Percentiles rank a stretch among this genome's conserved stretches.
Evolutionary conservation across 2,113 vertebrate genomes (phyloP).

Genomic region (Hoplias malabaricus): DNA sequence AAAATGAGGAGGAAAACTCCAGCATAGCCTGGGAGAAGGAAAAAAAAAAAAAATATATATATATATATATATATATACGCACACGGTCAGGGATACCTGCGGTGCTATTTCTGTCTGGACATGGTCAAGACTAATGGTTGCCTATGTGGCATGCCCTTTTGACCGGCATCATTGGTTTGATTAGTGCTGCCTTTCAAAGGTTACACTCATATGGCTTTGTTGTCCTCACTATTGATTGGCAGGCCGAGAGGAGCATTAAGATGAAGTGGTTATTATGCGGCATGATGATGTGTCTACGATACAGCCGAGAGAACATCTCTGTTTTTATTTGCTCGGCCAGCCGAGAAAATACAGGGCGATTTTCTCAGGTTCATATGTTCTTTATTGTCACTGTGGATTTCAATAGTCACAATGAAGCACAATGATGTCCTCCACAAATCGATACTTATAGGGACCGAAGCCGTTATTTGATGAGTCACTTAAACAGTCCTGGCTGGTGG

Average conservation of each 20-base stretch:
- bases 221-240: slow-evolving; percentile 65
- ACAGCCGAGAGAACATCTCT: neutral
- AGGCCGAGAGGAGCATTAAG: slow-evolving; percentile 58
- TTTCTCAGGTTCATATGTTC: neutral
- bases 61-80: slow-evolving; percentile 60
- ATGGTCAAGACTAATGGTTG: slow-evolving; percentile 63
- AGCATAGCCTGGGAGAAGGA: slow-evolving; percentile 54
- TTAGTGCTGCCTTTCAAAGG: slow-evolving; percentile 74
- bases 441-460: slow-evolving; percentile 51
- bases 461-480: slow-evolving; percentile 63
- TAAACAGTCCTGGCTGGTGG: slow-evolving; percentile 44
- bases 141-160: slow-evolving; percentile 69
- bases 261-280: slow-evolving; percentile 61
- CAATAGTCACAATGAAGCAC: neutral
- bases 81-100: slow-evolving; percentile 54
- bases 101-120: slow-evolving; percentile 63
- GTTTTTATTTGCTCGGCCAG: neutral
- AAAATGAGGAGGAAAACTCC: slow-evolving; percentile 62
- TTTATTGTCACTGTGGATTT: neutral
- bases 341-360: slow-evolving; percentile 43
- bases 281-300: neutral
- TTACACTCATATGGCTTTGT: slow-evolving; percentile 69
- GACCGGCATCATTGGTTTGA: slow-evolving; percentile 71
- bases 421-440: slow-evolving; percentile 2
- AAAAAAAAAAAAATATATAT: slow-evolving; percentile 52